phyloP scores from a whole-genome alignment of 2,888 invertebrate genomes.

The Sepioteuthis lessoniana region DNA sequence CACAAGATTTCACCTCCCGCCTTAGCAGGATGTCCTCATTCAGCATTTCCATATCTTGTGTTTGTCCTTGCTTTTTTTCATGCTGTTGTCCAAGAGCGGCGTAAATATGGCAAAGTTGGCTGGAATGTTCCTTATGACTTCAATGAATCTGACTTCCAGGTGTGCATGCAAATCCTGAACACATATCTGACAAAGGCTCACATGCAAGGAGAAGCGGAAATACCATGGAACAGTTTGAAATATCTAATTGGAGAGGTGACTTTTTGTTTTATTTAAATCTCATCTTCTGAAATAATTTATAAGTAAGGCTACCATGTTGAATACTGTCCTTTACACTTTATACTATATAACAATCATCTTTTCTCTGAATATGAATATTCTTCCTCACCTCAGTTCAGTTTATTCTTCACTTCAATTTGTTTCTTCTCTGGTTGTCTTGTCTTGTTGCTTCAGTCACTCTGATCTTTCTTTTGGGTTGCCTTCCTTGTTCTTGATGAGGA shows the following conservation, averaged over 20 bases:
- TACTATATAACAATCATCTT: no score
- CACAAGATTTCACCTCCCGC: constrained; percentile 86
- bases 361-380: no score
- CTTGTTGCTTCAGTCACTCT: no score
- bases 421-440: no score
- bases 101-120: constrained; percentile 94
- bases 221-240: constrained; percentile 93
- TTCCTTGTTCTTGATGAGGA: no score
- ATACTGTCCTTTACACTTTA: no score
- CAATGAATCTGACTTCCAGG: constrained; percentile 91
- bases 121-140: constrained; percentile 96
- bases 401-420: no score
- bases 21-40: constrained; percentile 84
- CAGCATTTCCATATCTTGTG: constrained; percentile 85
- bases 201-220: constrained; percentile 78
- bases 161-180: constrained; percentile 88
- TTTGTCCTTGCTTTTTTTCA: constrained; percentile 94
- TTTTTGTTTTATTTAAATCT: neutral
- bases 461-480: no score
- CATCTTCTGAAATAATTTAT: no score
- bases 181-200: constrained; percentile 86
- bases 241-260: constrained; percentile 91
- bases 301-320: no score
- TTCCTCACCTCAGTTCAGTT: no score
- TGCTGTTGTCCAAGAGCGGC: constrained; percentile 90